Percentiles rank a stretch among this genome's conserved stretches.
phyloP scores from a whole-genome alignment of 2,797 vertebrate species.

The Bovichtus variegatus region DNA sequence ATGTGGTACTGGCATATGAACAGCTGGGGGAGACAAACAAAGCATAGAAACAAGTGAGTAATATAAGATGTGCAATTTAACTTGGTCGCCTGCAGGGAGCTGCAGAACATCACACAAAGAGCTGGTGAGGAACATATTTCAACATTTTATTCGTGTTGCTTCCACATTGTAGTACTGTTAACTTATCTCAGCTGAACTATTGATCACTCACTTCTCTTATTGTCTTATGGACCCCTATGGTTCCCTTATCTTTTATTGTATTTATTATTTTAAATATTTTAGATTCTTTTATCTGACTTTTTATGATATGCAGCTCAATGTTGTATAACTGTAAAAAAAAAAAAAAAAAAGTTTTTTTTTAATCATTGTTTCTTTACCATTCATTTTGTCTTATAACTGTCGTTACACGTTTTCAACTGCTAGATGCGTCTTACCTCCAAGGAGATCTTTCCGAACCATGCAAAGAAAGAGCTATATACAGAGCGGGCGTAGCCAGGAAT shows the following conservation, averaged over 20 bases:
- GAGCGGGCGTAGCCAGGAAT: constrained; percentile 97
- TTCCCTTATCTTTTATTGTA: too few relatives aligned
- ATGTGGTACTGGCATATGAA: constrained; percentile 99
- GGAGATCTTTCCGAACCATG: constrained; percentile 99
- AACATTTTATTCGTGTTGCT: background rate
- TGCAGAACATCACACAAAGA: background rate
- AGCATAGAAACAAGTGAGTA: background rate
- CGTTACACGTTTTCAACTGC: too few relatives aligned
- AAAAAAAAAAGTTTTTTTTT: too few relatives aligned
- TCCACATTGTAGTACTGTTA: background rate
- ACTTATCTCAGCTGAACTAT: background rate
- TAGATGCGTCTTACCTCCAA: constrained; percentile 89
- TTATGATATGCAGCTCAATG: too few relatives aligned
- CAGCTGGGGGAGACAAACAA: constrained; percentile 85
- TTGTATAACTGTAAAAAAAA: too few relatives aligned
- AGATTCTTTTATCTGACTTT: too few relatives aligned
- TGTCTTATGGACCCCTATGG: too few relatives aligned
- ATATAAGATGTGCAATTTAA: background rate
- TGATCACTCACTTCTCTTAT: background rate
- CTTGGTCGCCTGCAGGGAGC: background rate
- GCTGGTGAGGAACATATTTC: background rate
- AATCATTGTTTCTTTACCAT: too few relatives aligned
- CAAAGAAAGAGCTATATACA: constrained; percentile 97
- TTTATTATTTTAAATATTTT: too few relatives aligned
- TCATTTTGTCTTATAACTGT: too few relatives aligned